Conservation (phyloP, 1,140 invertebrate species). For the Paralvinella palmiformis region DNA sequence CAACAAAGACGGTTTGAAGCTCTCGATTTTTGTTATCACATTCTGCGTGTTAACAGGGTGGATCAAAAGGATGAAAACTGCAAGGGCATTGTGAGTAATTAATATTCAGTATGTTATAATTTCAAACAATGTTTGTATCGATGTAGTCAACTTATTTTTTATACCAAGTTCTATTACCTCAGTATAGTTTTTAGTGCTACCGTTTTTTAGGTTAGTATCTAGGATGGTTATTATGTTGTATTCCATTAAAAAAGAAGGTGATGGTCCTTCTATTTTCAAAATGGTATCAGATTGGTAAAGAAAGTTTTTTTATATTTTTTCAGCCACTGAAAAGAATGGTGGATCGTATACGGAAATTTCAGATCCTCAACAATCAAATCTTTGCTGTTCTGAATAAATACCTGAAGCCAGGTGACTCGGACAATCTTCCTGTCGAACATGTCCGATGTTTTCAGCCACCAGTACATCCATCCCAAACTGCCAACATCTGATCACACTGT, state of each 20-base stretch:
- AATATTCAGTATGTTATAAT: too few species aligned
- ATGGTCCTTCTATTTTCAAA: too few species aligned
- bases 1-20: constrained; percentile 97
- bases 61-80: constrained; percentile 94
- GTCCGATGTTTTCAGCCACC: constrained; percentile 95
- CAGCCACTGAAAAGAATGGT: constrained; percentile 94
- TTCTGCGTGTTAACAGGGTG: constrained; percentile 89
- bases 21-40: constrained; percentile 98
- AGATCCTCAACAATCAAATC: constrained; percentile 97
- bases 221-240: constrained; percentile 5
- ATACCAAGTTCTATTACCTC: too few species aligned
- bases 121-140: too few species aligned
- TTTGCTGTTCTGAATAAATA: constrained; percentile 96
- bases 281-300: too few species aligned
- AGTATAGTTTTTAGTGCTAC: too few species aligned
- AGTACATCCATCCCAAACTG: constrained; percentile 61
- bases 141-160: too few species aligned
- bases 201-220: too few species aligned
- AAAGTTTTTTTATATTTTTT: constrained; percentile 43
- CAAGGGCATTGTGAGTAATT: constrained; percentile 64
- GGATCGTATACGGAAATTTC: constrained; percentile 92
- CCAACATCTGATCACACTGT: constrained; percentile 31
- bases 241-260: neutral
- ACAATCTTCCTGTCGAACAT: constrained; percentile 81
- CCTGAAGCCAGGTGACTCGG: constrained; percentile 72